Evolutionary conservation across 2,888 invertebrate species (phyloP), one percentile per base, ranked within the genome.

Genomic region (Pheosia tremula): DNA sequence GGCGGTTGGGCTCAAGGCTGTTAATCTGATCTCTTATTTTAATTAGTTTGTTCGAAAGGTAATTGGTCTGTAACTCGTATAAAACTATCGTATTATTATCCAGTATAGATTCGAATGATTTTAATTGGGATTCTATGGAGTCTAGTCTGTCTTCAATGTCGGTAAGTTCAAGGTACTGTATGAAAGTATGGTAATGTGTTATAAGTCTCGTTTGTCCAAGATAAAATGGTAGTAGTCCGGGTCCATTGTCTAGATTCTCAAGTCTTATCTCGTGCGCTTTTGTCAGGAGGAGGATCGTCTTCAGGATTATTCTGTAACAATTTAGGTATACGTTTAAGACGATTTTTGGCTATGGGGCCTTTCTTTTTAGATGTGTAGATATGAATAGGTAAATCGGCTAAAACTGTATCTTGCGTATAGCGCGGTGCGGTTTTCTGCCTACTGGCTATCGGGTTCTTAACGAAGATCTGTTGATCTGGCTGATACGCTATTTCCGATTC

Each of bases 231-330:
- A 75, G 62, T 8, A 65, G 24, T 41, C 72, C 69, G 0, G 67
- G 69, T 39, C 72, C 70, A 10, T 69, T 37, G 4, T 60, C 58
- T 7, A 69, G 38, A 3, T 60, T 10, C 13, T 69, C 63, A 64
- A 67, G 45, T 56, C 11, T 52, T 69, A 69, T 54, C 10, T 69
- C 63, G 24, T 63, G 55, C 45, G 41, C 63, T 45, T 5, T 56
- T 41, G 9, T 56, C 54, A 59, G 59, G 4, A 43, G 58, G 0
- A 61, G 13, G 5, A 52, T 11, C n/a, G 59, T 41, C 55, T 57
- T 36, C 55, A 70, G 66, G 9, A 62, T 59, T 3, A 59, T 65
- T 67, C 78, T 75, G 75, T 47, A 77, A 75, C 76, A 79, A 77
- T 49, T 75, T 73, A 72, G 72, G 71, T 0, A 61, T 38, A 7